These are phyloP conservation scores for Meloidogyne exigua DNA, from an alignment of 1,140 invertebrate species.

Conservation along the genomic window DNA sequence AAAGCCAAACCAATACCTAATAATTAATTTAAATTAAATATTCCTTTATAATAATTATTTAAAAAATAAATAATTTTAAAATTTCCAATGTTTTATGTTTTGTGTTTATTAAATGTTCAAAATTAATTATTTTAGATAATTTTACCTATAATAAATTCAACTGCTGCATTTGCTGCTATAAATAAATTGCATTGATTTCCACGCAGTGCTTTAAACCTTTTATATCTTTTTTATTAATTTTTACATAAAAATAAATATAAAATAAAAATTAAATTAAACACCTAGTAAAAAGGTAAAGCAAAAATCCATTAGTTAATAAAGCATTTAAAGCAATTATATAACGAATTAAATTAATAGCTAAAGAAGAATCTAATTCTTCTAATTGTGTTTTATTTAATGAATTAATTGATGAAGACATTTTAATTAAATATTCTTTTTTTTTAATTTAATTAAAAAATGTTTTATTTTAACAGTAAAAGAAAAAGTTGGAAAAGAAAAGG, in stretches of 20 bases:
- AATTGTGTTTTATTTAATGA: neutral
- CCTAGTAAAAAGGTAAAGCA: neutral
- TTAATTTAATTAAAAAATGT: too few relatives aligned
- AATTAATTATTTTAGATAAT: too few relatives aligned
- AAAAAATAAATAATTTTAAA: too few relatives aligned
- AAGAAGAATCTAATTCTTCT: slow-evolving; percentile 9
- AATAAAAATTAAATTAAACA: neutral
- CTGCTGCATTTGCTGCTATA: slow-evolving; percentile 1
- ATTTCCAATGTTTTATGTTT: too few relatives aligned
- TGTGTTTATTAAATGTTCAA: too few relatives aligned
- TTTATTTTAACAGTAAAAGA: too few relatives aligned
- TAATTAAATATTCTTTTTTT: too few relatives aligned
- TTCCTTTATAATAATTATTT: neutral
- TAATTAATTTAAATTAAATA: neutral
- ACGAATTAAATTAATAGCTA: neutral
- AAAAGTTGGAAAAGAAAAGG: too few relatives aligned
- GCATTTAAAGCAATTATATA: slow-evolving; percentile 9
- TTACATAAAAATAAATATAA: neutral
- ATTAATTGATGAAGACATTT: neutral
- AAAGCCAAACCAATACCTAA: neutral
- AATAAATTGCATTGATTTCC: slow-evolving; percentile 1
- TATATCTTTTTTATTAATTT: slow-evolving; percentile 5
- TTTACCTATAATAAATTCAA: slow-evolving; percentile 6
- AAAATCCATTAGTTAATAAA: slow-evolving; percentile 8
- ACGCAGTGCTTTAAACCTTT: neutral